Evolutionary conservation across 1,140 invertebrate species (phyloP).

Genomic region (Nomia melanderi): DNA sequence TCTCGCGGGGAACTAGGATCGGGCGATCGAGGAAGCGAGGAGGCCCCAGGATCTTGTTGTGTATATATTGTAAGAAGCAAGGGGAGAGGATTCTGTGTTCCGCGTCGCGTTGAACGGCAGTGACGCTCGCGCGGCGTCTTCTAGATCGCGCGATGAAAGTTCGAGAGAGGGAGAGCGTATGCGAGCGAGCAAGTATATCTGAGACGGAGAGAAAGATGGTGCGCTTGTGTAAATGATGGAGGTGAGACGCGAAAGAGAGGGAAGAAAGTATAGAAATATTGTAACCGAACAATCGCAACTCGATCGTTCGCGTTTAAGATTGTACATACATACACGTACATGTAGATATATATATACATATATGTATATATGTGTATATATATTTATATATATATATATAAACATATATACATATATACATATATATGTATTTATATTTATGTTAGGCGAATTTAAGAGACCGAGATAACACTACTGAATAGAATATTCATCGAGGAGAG

Average conservation of each 20-base stretch:
- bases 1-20: too few relatives aligned
- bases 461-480: conserved; percentile 30
- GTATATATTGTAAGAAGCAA: conserved; percentile 30
- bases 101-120: conserved; percentile 10
- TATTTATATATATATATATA: too few relatives aligned
- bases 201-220: too few relatives aligned
- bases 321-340: conserved; percentile 31
- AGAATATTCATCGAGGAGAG: conserved; percentile 30
- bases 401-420: too few relatives aligned
- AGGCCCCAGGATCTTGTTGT: conserved; percentile 31
- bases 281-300: conserved; percentile 20
- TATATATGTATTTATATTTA: too few relatives aligned
- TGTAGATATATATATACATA: too few relatives aligned
- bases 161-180: too few relatives aligned
- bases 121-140: conserved; percentile 14
- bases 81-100: conserved; percentile 7
- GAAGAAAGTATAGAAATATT: neutral
- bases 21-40: too few relatives aligned
- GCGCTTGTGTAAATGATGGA: too few relatives aligned
- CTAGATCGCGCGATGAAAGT: neutral
- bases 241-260: neutral
- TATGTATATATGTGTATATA: too few relatives aligned
- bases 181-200: neutral
- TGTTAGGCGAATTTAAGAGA: conserved; percentile 39
- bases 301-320: conserved; percentile 14